Base-by-base conservation (phyloP, 1,140 invertebrate species). In the Drosophila funebris region DNA sequence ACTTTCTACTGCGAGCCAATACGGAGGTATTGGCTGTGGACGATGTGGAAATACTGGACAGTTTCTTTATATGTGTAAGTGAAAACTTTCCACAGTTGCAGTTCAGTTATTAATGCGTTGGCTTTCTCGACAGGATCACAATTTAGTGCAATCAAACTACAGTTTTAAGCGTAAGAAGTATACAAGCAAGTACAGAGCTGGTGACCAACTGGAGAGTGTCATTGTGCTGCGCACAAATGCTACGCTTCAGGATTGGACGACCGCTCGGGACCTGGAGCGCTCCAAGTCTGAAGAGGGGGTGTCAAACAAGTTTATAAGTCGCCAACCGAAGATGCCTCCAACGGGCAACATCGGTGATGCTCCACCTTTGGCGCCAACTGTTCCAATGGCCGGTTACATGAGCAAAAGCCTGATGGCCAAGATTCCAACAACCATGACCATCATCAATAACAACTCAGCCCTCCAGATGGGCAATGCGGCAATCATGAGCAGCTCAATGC, bases 51-150 rank as follows among this genome's bases (percentile, higher is more conserved):
- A 91, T 92, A 46, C 63, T 92, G 53, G 91, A 92, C 27, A 91
- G 80, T 41, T 92, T 91, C 75, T 91, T 92, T 72, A 92, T 92
- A 76, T 90, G 91, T 91, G 91, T 92, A 90, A 90, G 91, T 83
- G 0, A 16, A 14, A 1, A 9, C 14, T 7, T 41, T 3, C 0
- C 4, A 2, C 11, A 7, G 2, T 7, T 22, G 2, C 6, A 18
- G 1, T 8, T 16, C 11, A 1, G 3, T 7, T 41, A n/a, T 46
- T 4, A 33, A 27, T 27, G 11, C 1, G 20, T 22, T 31, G 1
- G 2, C 0, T 14, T 3, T 2, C 44, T 39, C 22, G 33, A 11
- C 36, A 91, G 90, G 90, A 91, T 88, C 90, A 91, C 76, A 91
- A 91, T 68, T 54, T 91, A 73, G 90, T 90, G 82, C 90, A 91